A percentile compares a stretch with the other conserved stretches of the same genome.
Evolutionary conservation across 2,888 invertebrate species (phyloP).

Genomic region (Philhelius pedissequus): DNA sequence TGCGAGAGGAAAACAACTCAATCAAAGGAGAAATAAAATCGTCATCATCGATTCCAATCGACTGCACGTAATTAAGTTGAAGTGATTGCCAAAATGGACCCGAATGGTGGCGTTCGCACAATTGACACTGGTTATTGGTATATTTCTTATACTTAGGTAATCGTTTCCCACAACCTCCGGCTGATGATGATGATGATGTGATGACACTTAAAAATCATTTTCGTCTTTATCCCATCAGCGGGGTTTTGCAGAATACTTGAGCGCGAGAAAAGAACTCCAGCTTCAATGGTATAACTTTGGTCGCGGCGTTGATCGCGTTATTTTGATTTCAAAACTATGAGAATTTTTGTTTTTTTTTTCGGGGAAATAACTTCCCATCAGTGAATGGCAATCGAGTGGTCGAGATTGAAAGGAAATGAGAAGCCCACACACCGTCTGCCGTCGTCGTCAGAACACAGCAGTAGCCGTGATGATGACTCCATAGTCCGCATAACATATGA

Average conservation of each 20-base stretch:
- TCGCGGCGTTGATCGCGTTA: too few relatives aligned
- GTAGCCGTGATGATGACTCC: conserved; percentile 1
- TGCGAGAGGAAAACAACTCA: conserved; percentile 74
- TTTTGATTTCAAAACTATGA: conserved; percentile 59
- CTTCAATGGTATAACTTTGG: too few relatives aligned
- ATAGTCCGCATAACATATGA: too few relatives aligned
- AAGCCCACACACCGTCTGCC: conserved; percentile 65
- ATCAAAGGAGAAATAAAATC: conserved; percentile 67
- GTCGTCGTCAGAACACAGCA: too few relatives aligned
- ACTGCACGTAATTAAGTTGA: conserved; percentile 78
- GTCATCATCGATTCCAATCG: conserved; percentile 79
- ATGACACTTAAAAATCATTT: conserved; percentile 57
- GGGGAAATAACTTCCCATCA: conserved; percentile 2
- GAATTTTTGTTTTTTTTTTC: conserved; percentile 53
- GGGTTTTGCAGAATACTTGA: conserved; percentile 59
- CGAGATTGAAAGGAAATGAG: conserved; percentile 62
- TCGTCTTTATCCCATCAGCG: conserved; percentile 66
- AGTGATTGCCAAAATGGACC: conserved; percentile 71
- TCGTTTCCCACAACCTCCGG: conserved; percentile 61
- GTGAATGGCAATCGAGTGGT: conserved; percentile 22
- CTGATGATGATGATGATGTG: conserved; percentile 41
- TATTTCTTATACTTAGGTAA: conserved; percentile 35
- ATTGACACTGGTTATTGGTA: conserved; percentile 21
- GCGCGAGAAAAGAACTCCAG: conserved; percentile 2
- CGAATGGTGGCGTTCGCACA: conserved; percentile 58